Conservation (phyloP, 2,888 invertebrate species). For the Spodoptera exigua region DNA sequence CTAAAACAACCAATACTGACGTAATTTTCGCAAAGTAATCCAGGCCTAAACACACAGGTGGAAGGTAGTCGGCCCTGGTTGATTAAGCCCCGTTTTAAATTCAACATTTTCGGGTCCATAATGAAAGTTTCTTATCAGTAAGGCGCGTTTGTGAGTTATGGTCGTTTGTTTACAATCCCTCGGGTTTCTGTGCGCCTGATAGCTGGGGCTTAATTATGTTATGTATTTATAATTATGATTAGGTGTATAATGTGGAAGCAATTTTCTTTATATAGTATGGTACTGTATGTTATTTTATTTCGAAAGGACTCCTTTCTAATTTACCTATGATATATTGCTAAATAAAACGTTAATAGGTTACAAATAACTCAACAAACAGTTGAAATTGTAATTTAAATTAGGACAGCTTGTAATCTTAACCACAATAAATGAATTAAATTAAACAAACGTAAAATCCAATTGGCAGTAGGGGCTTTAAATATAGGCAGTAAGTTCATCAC, state of each 20-base stretch:
- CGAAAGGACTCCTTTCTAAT: too few species aligned
- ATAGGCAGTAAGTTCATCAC: constrained; percentile 80
- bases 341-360: too few species aligned
- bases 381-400: constrained; percentile 1
- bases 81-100: constrained; percentile 88
- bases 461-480: constrained; percentile 61
- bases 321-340: too few species aligned
- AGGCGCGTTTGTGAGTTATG: constrained; percentile 85
- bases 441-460: constrained; percentile 50
- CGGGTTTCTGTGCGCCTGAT: constrained; percentile 55
- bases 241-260: constrained; percentile 44
- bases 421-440: constrained; percentile 35
- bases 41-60: constrained; percentile 85
- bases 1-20: constrained; percentile 78
- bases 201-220: constrained; percentile 51
- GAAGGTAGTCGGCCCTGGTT: constrained; percentile 72
- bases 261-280: constrained; percentile 22
- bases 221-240: constrained; percentile 61
- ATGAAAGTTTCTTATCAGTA: constrained; percentile 89
- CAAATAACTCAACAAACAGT: too few species aligned
- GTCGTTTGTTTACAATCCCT: constrained; percentile 72
- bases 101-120: constrained; percentile 83
- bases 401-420: not conserved
- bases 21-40: constrained; percentile 84
- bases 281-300: constrained; percentile 1